Base-by-base conservation (phyloP, 2,113 vertebrate genomes). In the Microcebus lehilahytsara region DNA sequence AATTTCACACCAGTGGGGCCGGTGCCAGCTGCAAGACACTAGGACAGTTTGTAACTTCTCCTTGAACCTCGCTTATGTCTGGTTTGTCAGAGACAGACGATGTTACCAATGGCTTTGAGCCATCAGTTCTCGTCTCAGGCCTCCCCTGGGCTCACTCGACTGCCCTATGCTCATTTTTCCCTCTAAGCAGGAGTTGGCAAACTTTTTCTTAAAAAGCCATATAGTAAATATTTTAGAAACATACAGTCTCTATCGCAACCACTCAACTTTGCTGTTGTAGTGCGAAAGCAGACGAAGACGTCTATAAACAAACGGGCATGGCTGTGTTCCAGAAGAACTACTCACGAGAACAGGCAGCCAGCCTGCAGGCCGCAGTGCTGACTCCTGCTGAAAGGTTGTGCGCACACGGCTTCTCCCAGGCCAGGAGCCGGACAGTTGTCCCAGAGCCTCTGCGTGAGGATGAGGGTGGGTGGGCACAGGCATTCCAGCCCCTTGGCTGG, bases 341-440 rank as follows among this genome's bases (percentile, higher is more conserved):
- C 56, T 74, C 11, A 69, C 3, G 22, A 30, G n/a, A 40, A 3
- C 11, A 40, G 72, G 42, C 72, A 30, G 42, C 72, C 7, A 46
- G 34, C 46, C 88, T 5, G 11, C 30, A 25, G 25, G 60, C 74
- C 7, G 1, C 13, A 17, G 75, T 40, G 37, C 49, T 62, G 56
- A 0, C 30, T n/a, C n/a, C 46, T 1, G 11, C 11, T 6, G 0
- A 3, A 6, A 13, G 3, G 9, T 25, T 58, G 64, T 1, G 30
- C 3, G 12, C 12, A 34, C 49, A 34, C 4, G 27, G 32, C 20
- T 71, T 42, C 27, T 58, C 58, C 49, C 3, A 12, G 37, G 30
- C 9, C 13, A 13, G 71, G 71, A 30, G 34, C 22, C 3, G 42
- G 40, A 62, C 56, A 11, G 40, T 58, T 1, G 5, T n/a, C 40